phyloP scores from a whole-genome alignment of 2,113 vertebrate species.

The Columbina picui region DNA sequence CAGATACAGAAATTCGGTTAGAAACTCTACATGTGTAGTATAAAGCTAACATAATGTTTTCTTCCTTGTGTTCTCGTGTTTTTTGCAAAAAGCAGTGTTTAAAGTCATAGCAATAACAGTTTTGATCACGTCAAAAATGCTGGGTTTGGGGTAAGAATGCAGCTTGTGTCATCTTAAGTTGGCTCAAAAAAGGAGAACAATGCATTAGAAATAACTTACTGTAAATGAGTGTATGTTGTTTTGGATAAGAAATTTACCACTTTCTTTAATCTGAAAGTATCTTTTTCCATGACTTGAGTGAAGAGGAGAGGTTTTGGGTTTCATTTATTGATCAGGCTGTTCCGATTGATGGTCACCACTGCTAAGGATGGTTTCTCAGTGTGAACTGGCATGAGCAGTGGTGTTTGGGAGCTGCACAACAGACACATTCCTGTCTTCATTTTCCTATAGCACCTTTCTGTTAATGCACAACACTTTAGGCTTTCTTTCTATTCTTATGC shows the following conservation, averaged over 20 bases:
- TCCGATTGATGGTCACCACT: neutral
- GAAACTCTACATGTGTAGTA: neutral
- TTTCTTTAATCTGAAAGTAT: neutral
- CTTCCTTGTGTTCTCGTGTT: neutral
- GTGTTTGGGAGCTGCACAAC: neutral
- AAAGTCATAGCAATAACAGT: neutral
- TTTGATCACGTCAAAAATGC: neutral
- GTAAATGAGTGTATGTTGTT: neutral
- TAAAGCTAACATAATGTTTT: neutral
- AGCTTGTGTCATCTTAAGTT: neutral
- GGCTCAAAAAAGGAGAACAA: neutral
- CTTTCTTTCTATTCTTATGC: neutral
- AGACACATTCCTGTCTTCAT: fast-evolving
- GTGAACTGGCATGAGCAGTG: neutral
- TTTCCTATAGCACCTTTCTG: neutral
- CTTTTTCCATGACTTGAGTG: neutral
- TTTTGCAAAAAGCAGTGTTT: neutral
- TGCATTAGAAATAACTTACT: neutral
- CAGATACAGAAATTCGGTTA: neutral
- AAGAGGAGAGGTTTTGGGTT: neutral
- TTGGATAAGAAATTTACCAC: neutral
- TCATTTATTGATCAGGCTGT: neutral
- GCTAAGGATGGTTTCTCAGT: neutral
- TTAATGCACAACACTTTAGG: neutral
- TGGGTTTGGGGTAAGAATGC: neutral